Evolutionary conservation across 2,888 invertebrate genomes (phyloP).

Genomic region (Ferdinandea cuprea): DNA sequence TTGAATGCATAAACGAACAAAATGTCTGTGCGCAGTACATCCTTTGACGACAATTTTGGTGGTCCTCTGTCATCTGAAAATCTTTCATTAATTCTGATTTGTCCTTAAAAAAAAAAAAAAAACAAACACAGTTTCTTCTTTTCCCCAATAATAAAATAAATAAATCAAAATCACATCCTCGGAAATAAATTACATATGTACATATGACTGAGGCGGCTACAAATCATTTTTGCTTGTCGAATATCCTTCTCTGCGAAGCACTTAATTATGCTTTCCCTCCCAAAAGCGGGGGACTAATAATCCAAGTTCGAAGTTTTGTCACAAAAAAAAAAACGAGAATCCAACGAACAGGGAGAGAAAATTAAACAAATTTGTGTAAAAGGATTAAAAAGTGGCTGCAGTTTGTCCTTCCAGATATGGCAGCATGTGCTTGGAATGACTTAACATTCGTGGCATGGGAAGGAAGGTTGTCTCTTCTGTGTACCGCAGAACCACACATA

Average conservation of each 20-base stretch:
- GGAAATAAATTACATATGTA: conserved; percentile 43
- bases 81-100: conserved; percentile 53
- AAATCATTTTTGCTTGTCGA: conserved; percentile 32
- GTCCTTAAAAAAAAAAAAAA: conserved; percentile 19
- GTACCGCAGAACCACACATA: conserved; percentile 56
- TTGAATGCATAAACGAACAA: neutral
- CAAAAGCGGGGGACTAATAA: neutral
- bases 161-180: conserved; percentile 37
- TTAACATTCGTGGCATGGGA: conserved; percentile 17
- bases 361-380: conserved; percentile 69
- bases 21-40: neutral
- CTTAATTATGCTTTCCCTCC: conserved; percentile 25
- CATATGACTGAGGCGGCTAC: conserved; percentile 16
- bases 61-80: conserved; percentile 48
- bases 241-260: conserved; percentile 5
- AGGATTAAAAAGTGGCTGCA: conserved; percentile 65
- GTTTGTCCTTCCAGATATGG: conserved; percentile 63
- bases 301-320: neutral
- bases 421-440: conserved; percentile 64
- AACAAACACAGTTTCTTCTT: neutral
- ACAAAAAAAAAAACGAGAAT: neutral
- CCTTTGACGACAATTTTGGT: conserved; percentile 51
- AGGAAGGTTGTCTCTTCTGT: conserved; percentile 47
- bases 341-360: conserved; percentile 13
- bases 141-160: neutral